Evolutionary conservation across 2,888 invertebrate genomes (phyloP), one percentile per base, ranked within the genome.

Genomic region (Temnothorax rugatulus): DNA sequence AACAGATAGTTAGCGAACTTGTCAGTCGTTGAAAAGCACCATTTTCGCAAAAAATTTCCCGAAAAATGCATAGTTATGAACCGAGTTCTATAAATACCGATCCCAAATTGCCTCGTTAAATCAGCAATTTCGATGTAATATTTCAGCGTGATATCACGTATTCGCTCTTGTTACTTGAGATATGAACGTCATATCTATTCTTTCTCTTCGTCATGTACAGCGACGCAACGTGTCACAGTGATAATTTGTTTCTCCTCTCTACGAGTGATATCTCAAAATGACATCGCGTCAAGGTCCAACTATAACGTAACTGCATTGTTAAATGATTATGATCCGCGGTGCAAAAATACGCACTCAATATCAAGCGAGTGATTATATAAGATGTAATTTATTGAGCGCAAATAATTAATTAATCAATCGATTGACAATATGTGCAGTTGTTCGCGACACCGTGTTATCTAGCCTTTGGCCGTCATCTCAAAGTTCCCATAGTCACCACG

Each of bases 371-470:
- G 11, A 57, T 57, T 44, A 44, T 1, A 44, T 0, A 11, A 47
- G 11, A 57, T 29, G 25, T 50, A 11, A 25, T 13, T 64, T 18
- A 41, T 11, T 11, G 7, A 59, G 4, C 13, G 11, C 11, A 4
- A 71, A 38, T 47, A 59, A 59, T 38, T n/a, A n/a, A n/a, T n/a
- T 47, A 54, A 73, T 73, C 21, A 13, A 47, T 47, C 7, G n/a
- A 69, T 11, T 52, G n/a, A 47, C 7, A 15, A 52, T 69, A 18
- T 57, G 29, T 44, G 18, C 59, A 94, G 94, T 1, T 91, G 4
- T 94, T 93, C 59, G 41, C 84, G 0, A 41, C 92, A 0, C 89
- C 92, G 4, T 94, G 94, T 76, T 93, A 90, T 73, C 68, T 94
- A 1, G 92, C 90, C 0, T 93, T 93, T 76, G 92, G 92, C 4